These are phyloP conservation scores for Camelus bactrianus DNA, from an alignment of 2,113 vertebrate species.

Conservation along the genomic window DNA sequence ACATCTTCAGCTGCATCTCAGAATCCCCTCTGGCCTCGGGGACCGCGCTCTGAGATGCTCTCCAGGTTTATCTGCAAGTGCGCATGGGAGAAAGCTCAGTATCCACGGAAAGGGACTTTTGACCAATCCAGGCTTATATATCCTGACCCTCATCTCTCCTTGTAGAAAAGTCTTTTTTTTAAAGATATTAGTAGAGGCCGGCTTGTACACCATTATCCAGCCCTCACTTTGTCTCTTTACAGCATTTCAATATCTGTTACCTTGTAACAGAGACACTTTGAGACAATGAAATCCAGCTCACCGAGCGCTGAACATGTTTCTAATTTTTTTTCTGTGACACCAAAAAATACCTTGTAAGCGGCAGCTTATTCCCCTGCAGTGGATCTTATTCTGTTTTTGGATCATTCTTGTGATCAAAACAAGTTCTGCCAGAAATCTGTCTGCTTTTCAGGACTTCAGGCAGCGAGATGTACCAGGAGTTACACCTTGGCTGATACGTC, in stretches of 20 bases:
- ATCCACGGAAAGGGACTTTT: background rate
- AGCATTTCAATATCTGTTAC: background rate
- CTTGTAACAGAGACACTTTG: background rate
- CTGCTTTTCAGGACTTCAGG: background rate
- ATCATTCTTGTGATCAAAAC: background rate
- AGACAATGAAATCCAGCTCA: background rate
- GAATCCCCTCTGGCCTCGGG: background rate
- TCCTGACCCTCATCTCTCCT: background rate
- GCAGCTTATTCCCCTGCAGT: background rate
- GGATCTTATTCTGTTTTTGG: background rate
- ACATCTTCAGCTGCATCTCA: background rate
- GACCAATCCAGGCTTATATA: background rate
- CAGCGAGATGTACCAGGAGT: background rate
- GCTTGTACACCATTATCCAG: too few relatives aligned
- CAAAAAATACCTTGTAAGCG: background rate
- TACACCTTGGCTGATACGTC: background rate
- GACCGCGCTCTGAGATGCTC: background rate
- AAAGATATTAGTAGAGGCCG: background rate
- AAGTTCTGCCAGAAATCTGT: background rate
- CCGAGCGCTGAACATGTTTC: background rate
- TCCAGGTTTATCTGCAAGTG: background rate
- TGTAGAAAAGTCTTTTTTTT: background rate
- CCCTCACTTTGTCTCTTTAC: fast-evolving
- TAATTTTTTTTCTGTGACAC: background rate
- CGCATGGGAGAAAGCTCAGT: background rate